Base-by-base conservation (phyloP, 2,888 invertebrate species). In the Lumbricus terrestris region DNA sequence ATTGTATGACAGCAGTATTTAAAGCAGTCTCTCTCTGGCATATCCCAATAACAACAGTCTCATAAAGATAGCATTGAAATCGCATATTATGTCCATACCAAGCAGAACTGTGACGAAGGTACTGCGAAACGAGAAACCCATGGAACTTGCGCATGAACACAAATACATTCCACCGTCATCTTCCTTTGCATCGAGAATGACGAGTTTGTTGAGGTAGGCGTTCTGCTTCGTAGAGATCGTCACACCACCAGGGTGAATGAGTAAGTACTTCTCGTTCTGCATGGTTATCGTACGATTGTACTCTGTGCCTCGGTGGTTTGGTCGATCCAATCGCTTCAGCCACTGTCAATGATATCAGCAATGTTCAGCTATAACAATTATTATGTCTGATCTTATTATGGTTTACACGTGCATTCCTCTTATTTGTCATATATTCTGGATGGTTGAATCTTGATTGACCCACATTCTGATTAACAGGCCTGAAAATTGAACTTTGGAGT, bases 241-340 rank as follows among this genome's bases (percentile, higher is more conserved):
- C 37, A 35, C 85, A 5, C 85, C 85, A 35, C 85, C 85, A 18
- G 85, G 85, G 35, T 85, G 85, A 35, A 85, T 85, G 34, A 85
- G 35, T 34, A 85, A 34, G 85, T 35, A 85, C 20, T 35, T 34
- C 37, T 85, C 85, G 85, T 85, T 85, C 20, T 85, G 34, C 35
- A 85, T 85, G 35, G 18, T 85, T 20, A 85, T 85, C 85, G 85
- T 85, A 35, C 85, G 34, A 37, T 85, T 85, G 34, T 85, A 23
- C 37, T 85, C 85, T 23, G 18, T 34, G 1, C 34, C 18, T 85
- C 85, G 33, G 5, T 85, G 85, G 35, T 35, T 85, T 85, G 33
- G 85, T 35, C 34, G 85, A 35, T 85, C 85, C 35, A 85, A 85
- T 34, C 85, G 85, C 37, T 85, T 85, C 85, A 85, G 37, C 85